Base-by-base conservation (phyloP, 2,888 invertebrate genomes). In the Omphaloscelis lunosa region DNA sequence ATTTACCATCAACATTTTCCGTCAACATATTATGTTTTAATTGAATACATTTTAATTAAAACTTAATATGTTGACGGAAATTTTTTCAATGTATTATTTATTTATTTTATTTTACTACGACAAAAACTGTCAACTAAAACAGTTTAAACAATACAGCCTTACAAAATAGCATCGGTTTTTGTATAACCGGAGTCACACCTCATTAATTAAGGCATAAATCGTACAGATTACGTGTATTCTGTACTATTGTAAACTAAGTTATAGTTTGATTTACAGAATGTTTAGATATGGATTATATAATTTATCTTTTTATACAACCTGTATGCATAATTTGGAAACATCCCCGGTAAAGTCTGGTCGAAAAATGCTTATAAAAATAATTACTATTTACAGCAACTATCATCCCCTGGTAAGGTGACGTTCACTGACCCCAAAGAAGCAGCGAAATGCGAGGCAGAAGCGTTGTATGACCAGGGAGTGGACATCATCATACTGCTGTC, bases 401-500 rank as follows among this genome's bases (percentile, higher is more conserved):
- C 98, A 0, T 97, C 95, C 11, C 97, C 98, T 0, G 98, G 97
- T n/a, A 97, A 97, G 6, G 95, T 98, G 20, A 96, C 94, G 79
- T 98, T 98, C 90, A 95, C 97, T 1, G 97, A 98, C 89, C 98
- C 98, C 84, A 96, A 97, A 15, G 97, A 96, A 73, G 97, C 98
- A 4, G 97, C 98, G 3, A 97, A 96, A 71, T 94, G 96, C 5
- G 98, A 98, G 94, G 98, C 98, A 0, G 90, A 96, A 77, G 93
- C 95, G 68, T 90, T 98, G 41, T 96, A 95, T 23, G 94, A 96
- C 20, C 94, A 97, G 87, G 98, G 98, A 0, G 97, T 98, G 4
- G 97, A 98, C 83, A 98, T 98, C 65, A 98, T 99, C 78, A 97
- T 99, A 72, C 98, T 98, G 0, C 94, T 99, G 20, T 98, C 99